Conservation (phyloP, 2,113 vertebrate genomes). For the Planiliza haematocheilus region DNA sequence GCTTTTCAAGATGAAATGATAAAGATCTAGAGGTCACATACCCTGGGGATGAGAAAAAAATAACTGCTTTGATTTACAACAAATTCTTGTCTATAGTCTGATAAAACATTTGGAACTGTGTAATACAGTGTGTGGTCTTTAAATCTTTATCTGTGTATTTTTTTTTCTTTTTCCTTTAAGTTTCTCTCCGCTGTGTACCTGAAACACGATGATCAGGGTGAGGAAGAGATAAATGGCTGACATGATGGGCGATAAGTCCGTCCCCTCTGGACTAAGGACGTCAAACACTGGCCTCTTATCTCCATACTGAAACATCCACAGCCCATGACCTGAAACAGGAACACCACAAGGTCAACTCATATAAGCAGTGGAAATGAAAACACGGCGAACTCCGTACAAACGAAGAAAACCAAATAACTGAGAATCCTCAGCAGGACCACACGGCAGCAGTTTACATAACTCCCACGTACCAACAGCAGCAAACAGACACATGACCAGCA, state of each 20-base stretch:
- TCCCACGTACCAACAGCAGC: constrained; percentile 90
- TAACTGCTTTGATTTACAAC: constrained; percentile 13
- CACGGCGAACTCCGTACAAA: constrained; percentile 2
- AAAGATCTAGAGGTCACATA: constrained; percentile 45
- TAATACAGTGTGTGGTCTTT: background rate
- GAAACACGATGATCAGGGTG: constrained; percentile 96
- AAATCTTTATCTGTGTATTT: constrained; percentile 22
- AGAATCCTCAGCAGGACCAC: background rate
- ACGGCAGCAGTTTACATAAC: background rate
- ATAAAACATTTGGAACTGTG: constrained; percentile 34
- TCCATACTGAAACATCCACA: constrained; percentile 92
- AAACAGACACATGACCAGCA: constrained; percentile 93
- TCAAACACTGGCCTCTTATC: constrained; percentile 93
- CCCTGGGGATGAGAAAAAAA: background rate
- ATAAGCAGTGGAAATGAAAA: constrained; percentile 32
- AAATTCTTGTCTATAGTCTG: background rate
- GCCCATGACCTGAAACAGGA: constrained; percentile 88
- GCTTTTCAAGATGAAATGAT: constrained; percentile 28
- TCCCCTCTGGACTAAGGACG: constrained; percentile 90
- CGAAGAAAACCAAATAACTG: background rate
- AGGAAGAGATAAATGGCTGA: constrained; percentile 95
- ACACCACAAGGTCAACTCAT: constrained; percentile 61
- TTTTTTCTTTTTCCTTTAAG: constrained; percentile 3
- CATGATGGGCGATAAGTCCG: constrained; percentile 88
- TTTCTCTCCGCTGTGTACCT: constrained; percentile 83